These are phyloP conservation scores for Papilio gigon DNA, from an alignment of 2,888 invertebrate genomes.

Conservation along the genomic window DNA sequence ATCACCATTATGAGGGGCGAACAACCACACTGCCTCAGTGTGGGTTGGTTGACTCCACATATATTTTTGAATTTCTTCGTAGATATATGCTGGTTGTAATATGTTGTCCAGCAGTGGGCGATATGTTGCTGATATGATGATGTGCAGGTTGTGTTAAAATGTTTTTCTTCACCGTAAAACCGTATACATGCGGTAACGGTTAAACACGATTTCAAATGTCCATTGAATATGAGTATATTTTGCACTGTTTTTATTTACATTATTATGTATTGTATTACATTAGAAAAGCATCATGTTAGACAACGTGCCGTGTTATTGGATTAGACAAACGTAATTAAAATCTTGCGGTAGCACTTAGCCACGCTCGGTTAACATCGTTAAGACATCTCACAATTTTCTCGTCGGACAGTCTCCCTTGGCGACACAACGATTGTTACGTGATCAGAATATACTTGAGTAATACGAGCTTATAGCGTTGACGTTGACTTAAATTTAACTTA, in stretches of 20 bases:
- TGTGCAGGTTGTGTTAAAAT: too few relatives aligned
- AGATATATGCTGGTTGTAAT: too few relatives aligned
- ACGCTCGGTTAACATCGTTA: slow-evolving; percentile 37
- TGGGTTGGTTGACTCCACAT: too few relatives aligned
- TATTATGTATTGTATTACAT: background rate
- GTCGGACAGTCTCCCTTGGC: slow-evolving; percentile 31
- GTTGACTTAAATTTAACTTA: slow-evolving; percentile 38
- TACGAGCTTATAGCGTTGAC: slow-evolving; percentile 35
- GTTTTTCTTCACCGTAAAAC: too few relatives aligned
- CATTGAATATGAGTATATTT: too few relatives aligned
- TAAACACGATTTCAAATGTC: too few relatives aligned
- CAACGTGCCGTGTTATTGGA: slow-evolving; percentile 19
- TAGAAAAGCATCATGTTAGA: slow-evolving; percentile 19
- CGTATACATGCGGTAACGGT: too few relatives aligned
- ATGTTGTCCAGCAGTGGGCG: too few relatives aligned
- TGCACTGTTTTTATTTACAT: background rate
- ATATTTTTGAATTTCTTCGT: too few relatives aligned
- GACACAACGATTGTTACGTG: slow-evolving; percentile 39
- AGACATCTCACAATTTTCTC: slow-evolving; percentile 40
- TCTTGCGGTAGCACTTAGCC: slow-evolving; percentile 31
- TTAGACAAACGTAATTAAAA: slow-evolving; percentile 31
- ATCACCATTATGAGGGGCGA: too few relatives aligned
- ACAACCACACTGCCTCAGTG: too few relatives aligned
- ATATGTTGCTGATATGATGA: too few relatives aligned
- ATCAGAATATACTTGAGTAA: slow-evolving; percentile 35